These are phyloP conservation scores for Telmatochromis sp. DNA, from an alignment of 2,113 vertebrate genomes.

Conservation along the genomic window DNA sequence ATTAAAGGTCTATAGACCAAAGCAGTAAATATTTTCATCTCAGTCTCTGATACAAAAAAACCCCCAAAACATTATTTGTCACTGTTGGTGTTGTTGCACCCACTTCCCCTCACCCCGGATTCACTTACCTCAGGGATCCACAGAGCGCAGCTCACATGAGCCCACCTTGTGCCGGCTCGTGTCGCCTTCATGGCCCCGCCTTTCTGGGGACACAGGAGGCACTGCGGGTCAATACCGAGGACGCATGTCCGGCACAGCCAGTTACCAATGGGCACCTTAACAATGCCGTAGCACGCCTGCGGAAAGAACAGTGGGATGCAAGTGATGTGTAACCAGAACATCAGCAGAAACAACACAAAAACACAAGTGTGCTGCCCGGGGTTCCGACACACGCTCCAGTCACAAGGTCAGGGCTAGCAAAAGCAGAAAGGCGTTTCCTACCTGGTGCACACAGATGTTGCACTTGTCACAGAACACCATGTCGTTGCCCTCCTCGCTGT, in stretches of 20 bases:
- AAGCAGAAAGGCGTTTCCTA: background rate
- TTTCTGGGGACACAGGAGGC: constrained; percentile 90
- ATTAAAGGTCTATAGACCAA: background rate
- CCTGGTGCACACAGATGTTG: constrained; percentile 98
- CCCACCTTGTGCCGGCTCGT: constrained; percentile 91
- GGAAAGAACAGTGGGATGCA: background rate
- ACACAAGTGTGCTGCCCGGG: background rate
- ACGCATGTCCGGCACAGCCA: constrained; percentile 96
- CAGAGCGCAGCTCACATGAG: constrained; percentile 95
- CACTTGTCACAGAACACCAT: constrained; percentile 99
- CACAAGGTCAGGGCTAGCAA: background rate
- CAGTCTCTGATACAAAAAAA: background rate
- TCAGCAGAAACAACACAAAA: background rate
- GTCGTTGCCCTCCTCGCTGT: constrained; percentile 96
- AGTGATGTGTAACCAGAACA: background rate
- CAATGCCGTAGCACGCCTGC: constrained; percentile 95
- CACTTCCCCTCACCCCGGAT: background rate
- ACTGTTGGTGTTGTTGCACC: background rate
- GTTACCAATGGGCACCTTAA: constrained; percentile 95
- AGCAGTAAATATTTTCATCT: background rate
- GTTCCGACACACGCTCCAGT: background rate
- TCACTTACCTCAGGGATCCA: constrained; percentile 94
- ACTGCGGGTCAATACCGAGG: constrained; percentile 87
- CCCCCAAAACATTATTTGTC: rapidly evolving
- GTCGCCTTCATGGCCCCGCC: constrained; percentile 98